A percentile compares a stretch with the other conserved stretches of the same genome.
These are phyloP conservation scores for Chrysopilus asiliformis DNA, from an alignment of 2,888 invertebrate genomes.

Conservation along the genomic window DNA sequence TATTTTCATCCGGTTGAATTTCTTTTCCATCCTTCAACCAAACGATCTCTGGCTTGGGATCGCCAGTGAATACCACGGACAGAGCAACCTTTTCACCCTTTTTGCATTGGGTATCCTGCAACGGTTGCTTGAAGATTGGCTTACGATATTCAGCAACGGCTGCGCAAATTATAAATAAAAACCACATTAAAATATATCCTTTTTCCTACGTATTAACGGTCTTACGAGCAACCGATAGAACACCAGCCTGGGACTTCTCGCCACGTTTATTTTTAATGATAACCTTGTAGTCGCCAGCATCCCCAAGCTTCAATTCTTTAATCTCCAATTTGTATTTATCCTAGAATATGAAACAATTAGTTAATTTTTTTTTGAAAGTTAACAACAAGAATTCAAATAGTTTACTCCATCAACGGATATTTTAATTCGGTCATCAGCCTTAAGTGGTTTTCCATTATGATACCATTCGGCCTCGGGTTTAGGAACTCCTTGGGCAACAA, in stretches of 20 bases:
- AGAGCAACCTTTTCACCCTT: slow-evolving; percentile 54
- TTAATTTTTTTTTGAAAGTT: neutral
- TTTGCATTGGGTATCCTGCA: slow-evolving; percentile 54
- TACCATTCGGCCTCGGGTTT: slow-evolving; percentile 68
- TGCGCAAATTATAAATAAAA: slow-evolving; percentile 26
- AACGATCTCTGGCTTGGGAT: slow-evolving; percentile 75
- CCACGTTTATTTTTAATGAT: slow-evolving; percentile 73
- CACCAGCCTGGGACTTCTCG: slow-evolving; percentile 57
- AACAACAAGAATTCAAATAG: slow-evolving; percentile 5
- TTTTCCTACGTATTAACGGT: slow-evolving; percentile 8
- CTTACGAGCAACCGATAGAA: slow-evolving; percentile 59
- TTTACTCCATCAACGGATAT: slow-evolving; percentile 46
- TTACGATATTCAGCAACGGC: slow-evolving; percentile 65
- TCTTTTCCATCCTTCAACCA: slow-evolving; percentile 70
- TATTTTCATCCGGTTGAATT: slow-evolving; percentile 49
- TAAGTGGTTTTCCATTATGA: slow-evolving; percentile 59
- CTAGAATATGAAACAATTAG: slow-evolving; percentile 15
- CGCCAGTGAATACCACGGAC: slow-evolving; percentile 67
- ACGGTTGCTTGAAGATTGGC: slow-evolving; percentile 55
- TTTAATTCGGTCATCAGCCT: slow-evolving; percentile 47
- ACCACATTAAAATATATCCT: neutral
- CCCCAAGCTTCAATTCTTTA: slow-evolving; percentile 50
- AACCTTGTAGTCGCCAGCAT: slow-evolving; percentile 73
- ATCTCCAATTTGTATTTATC: slow-evolving; percentile 63
- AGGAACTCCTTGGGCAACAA: slow-evolving; percentile 63